A percentile compares a stretch with the other conserved stretches of the same genome.
phyloP scores from a whole-genome alignment of 2,888 invertebrate genomes.

The Tyria jacobaeae region DNA sequence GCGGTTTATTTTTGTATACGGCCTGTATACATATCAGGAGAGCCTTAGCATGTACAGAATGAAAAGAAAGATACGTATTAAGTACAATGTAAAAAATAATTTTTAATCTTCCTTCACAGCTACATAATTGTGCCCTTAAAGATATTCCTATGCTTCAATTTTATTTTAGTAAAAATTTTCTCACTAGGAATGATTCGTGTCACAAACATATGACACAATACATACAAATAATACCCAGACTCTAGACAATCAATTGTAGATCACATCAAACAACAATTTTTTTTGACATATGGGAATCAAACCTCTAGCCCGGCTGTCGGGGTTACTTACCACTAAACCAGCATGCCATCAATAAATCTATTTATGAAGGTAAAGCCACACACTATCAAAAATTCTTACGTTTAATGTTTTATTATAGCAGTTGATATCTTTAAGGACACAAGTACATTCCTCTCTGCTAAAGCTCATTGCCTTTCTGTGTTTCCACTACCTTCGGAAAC shows the following conservation, averaged over 20 bases:
- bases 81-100: slow-evolving; percentile 38
- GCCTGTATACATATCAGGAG: slow-evolving; percentile 81
- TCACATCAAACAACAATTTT: no score
- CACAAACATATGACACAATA: no score
- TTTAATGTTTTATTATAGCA: no score
- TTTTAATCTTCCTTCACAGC: slow-evolving; percentile 50
- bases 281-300: no score
- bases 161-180: background rate
- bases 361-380: no score
- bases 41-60: slow-evolving; percentile 74
- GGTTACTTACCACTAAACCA: no score
- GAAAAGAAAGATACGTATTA: slow-evolving; percentile 39
- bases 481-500: slow-evolving; percentile 53
- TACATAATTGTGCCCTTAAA: slow-evolving; percentile 35
- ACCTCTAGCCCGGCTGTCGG: no score
- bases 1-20: slow-evolving; percentile 84
- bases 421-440: slow-evolving; percentile 22
- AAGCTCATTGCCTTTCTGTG: slow-evolving; percentile 80
- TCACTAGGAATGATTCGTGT: no score
- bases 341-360: no score
- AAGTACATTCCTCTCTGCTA: slow-evolving; percentile 30
- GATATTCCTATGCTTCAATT: background rate
- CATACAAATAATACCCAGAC: no score
- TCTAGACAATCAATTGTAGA: no score
- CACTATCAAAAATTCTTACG: no score